Evolutionary conservation across 2,888 invertebrate species (phyloP).

Genomic region (Plutella xylostella): DNA sequence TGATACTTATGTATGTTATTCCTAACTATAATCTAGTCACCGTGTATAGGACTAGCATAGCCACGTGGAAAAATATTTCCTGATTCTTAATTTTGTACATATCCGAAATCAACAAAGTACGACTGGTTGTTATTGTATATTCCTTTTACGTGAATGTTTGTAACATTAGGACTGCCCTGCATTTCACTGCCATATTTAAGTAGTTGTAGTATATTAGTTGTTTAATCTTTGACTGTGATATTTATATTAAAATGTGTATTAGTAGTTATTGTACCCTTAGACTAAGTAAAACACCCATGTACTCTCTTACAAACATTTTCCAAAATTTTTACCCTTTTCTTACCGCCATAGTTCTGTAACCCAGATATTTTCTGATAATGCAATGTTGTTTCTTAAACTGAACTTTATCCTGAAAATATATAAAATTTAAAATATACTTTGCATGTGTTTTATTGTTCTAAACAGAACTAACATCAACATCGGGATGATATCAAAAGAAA

Average conservation of each 20-base stretch:
- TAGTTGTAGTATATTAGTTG: constrained; percentile 51
- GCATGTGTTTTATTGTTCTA: too few species aligned
- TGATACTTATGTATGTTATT: constrained; percentile 36
- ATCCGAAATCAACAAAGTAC: constrained; percentile 2
- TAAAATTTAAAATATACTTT: constrained; percentile 32
- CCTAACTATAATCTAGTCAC: constrained; percentile 65
- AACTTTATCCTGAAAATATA: constrained; percentile 46
- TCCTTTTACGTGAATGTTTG: not conserved
- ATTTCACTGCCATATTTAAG: constrained; percentile 57
- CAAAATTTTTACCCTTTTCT: constrained; percentile 23
- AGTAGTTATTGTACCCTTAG: constrained; percentile 45
- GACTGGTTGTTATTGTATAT: constrained; percentile 5
- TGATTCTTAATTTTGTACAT: constrained; percentile 15
- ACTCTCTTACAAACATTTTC: constrained; percentile 12
- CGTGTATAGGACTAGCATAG: constrained; percentile 57
- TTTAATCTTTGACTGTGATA: constrained; percentile 68
- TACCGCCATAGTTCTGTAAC: constrained; percentile 26
- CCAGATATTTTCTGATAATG: constrained; percentile 50
- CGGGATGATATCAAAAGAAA: too few species aligned
- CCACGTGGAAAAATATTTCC: constrained; percentile 21
- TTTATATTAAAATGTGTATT: constrained; percentile 66
- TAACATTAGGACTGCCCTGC: constrained; percentile 28
- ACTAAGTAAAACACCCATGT: constrained; percentile 21
- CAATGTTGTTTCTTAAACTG: constrained; percentile 39
- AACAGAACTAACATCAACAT: too few species aligned